phyloP scores from a whole-genome alignment of 2,797 vertebrate species.

The Semaprochilodus insignis region DNA sequence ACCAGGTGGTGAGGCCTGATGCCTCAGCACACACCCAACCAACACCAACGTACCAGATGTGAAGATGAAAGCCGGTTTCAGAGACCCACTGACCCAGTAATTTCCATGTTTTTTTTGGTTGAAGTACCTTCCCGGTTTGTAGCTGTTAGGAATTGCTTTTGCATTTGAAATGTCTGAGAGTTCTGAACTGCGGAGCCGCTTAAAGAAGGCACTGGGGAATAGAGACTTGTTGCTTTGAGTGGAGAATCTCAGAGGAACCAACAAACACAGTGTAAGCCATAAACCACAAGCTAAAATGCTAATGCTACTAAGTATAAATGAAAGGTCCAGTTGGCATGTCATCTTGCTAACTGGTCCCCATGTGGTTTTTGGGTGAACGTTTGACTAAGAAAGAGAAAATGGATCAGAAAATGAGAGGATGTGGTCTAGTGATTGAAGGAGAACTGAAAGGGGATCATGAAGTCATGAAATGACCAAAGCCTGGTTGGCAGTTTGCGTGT shows the following conservation, averaged over 20 bases:
- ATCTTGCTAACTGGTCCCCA: background rate
- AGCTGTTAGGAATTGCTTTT: background rate
- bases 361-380: background rate
- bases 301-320: background rate
- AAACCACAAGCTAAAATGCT: background rate
- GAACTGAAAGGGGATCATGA: background rate
- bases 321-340: background rate
- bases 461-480: background rate
- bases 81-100: background rate
- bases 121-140: background rate
- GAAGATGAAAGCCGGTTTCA: too few relatives aligned
- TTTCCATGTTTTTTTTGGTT: background rate
- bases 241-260: background rate
- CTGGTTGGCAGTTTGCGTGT: background rate
- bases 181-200: background rate
- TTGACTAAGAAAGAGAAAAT: background rate
- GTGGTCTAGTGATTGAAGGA: background rate
- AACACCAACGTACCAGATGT: background rate
- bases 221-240: background rate
- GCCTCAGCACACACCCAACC: background rate
- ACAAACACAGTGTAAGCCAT: background rate
- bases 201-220: background rate
- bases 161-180: background rate
- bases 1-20: background rate
- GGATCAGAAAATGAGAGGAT: background rate